Evolutionary conservation across 2,113 vertebrate genomes (phyloP).

Genomic region (Labeo catla): DNA sequence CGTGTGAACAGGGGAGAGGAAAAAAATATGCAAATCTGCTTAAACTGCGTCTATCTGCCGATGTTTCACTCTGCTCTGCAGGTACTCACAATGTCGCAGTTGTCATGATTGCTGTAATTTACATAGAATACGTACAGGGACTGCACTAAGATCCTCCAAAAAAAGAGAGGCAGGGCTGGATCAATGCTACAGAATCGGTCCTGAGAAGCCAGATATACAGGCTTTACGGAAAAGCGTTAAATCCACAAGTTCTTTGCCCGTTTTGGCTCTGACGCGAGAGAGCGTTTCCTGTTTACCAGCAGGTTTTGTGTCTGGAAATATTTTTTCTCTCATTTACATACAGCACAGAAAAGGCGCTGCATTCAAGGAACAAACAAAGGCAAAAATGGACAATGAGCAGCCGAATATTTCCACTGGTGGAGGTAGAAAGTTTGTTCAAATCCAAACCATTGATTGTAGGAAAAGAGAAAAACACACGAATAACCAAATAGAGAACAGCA

Average conservation of each 20-base stretch:
- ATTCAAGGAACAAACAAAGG: constrained; percentile 23
- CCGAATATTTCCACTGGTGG: not conserved
- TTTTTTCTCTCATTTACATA: constrained; percentile 43
- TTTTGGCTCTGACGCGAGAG: not conserved
- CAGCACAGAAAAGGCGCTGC: constrained; percentile 15
- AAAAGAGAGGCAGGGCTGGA: constrained; percentile 33
- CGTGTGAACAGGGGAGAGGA: constrained; percentile 33
- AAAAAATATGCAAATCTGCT: constrained; percentile 63
- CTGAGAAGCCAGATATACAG: constrained; percentile 45
- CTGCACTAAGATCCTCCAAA: constrained; percentile 50
- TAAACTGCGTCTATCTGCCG: constrained; percentile 56
- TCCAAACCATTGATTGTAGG: not conserved
- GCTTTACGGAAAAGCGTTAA: constrained; percentile 44
- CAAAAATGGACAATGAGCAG: constrained; percentile 7
- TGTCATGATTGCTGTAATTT: constrained; percentile 61
- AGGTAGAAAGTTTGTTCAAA: not conserved
- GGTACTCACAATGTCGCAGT: constrained; percentile 56
- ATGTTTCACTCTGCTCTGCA: constrained; percentile 49
- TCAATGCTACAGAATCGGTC: constrained; percentile 45
- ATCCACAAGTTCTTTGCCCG: constrained; percentile 37
- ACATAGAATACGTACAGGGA: constrained; percentile 56
- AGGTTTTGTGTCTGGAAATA: constrained; percentile 38
- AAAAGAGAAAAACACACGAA: not conserved
- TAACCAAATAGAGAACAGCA: constrained; percentile 28
- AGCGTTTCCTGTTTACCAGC: constrained; percentile 21